These are phyloP conservation scores for Sialia sialis DNA, from an alignment of 2,113 vertebrate species.

Conservation along the genomic window DNA sequence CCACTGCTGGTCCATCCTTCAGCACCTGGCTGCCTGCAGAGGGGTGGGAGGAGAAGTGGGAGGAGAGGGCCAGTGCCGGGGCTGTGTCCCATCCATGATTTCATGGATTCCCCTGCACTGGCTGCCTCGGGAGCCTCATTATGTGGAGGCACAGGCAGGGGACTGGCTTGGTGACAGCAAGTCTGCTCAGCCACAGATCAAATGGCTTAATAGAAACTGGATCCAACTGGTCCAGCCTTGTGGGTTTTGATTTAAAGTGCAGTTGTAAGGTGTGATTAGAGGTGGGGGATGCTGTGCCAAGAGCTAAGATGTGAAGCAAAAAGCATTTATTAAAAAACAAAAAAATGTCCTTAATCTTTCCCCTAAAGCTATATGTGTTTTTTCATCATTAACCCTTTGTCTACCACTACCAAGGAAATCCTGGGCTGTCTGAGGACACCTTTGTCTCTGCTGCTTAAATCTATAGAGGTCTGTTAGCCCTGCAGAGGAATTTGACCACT, in stretches of 20 bases:
- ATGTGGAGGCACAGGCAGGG: slow-evolving; percentile 24
- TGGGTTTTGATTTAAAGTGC: slow-evolving; percentile 42
- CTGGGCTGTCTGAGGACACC: background rate
- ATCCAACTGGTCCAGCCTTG: slow-evolving; percentile 49
- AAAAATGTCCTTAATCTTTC: background rate
- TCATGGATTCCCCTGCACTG: background rate
- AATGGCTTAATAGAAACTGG: slow-evolving; percentile 50
- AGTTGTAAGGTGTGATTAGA: slow-evolving; percentile 45
- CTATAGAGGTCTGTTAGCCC: background rate
- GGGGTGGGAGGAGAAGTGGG: background rate
- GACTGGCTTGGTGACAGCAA: slow-evolving; percentile 53
- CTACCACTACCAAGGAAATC: background rate
- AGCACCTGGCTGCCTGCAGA: background rate
- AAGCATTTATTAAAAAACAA: background rate
- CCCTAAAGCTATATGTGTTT: background rate
- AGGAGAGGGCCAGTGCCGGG: background rate
- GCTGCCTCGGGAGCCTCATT: background rate
- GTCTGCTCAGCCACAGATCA: slow-evolving; percentile 49
- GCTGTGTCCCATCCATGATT: background rate
- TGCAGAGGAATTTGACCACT: background rate
- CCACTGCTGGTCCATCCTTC: background rate
- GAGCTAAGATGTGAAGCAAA: slow-evolving; percentile 18
- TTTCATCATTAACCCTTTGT: background rate
- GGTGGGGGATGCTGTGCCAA: background rate
- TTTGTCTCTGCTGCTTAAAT: background rate